Evolutionary conservation across 1,140 invertebrate genomes (phyloP).

Genomic region (Belonocnema kinseyi): DNA sequence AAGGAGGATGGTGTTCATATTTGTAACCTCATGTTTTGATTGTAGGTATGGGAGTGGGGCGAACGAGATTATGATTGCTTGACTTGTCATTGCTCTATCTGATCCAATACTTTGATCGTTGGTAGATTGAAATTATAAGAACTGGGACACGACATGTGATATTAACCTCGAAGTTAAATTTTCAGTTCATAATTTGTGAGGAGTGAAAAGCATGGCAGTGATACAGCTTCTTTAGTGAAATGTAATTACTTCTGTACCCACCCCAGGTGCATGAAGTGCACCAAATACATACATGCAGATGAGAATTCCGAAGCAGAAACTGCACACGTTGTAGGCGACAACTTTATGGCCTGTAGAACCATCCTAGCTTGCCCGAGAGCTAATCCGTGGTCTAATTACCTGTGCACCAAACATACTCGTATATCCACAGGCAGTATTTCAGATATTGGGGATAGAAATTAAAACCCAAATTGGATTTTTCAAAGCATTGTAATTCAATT

Average conservation of each 20-base stretch:
- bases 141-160: background rate
- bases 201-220: conserved; percentile 7
- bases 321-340: conserved; percentile 23
- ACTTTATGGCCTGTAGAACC: conserved; percentile 24
- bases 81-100: no score
- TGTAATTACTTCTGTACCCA: conserved; percentile 16
- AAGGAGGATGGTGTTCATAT: no score
- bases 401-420: conserved; percentile 12
- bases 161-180: background rate
- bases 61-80: no score
- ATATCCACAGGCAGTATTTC: background rate
- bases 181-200: background rate
- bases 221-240: conserved; percentile 1
- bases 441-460: conserved; percentile 7
- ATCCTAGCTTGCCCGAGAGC: conserved; percentile 4
- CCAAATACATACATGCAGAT: conserved; percentile 4
- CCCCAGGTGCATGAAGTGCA: conserved; percentile 5
- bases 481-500: conserved; percentile 8
- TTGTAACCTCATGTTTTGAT: no score
- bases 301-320: conserved; percentile 26
- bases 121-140: background rate
- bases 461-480: conserved; percentile 20
- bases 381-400: conserved; percentile 31
- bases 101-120: no score
- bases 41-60: no score